phyloP scores from a whole-genome alignment of 2,113 vertebrate species.

The Athene cunicularia region DNA sequence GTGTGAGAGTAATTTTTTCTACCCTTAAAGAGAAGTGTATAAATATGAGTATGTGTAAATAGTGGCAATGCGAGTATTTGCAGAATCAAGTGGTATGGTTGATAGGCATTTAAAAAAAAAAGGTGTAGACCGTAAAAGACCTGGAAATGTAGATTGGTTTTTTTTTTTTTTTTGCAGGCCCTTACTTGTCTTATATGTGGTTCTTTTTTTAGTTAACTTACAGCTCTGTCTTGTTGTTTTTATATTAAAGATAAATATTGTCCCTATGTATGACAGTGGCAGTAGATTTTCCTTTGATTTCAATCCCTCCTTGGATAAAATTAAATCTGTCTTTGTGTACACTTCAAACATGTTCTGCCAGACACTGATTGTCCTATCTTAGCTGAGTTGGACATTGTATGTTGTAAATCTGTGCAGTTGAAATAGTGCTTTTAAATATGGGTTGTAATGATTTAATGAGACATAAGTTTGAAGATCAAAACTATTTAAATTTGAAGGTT shows the following conservation, averaged over 20 bases:
- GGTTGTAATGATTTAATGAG: constrained; percentile 20
- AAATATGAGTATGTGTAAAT: background rate
- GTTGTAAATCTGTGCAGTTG: background rate
- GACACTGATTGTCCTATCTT: background rate
- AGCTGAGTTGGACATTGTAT: background rate
- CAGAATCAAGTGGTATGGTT: background rate
- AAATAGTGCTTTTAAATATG: constrained; percentile 17
- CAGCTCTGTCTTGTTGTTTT: background rate
- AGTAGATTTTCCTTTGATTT: background rate
- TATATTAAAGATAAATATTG: background rate
- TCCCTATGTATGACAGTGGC: background rate
- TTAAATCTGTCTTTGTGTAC: background rate
- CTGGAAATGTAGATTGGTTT: background rate
- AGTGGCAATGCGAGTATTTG: background rate
- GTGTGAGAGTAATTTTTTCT: background rate
- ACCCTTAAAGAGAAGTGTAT: background rate
- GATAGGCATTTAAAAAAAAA: background rate
- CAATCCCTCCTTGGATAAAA: background rate
- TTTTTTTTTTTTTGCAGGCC: background rate
- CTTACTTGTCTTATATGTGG: background rate
- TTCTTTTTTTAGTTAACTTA: background rate
- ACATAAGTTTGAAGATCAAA: constrained; percentile 30
- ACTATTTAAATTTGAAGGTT: background rate
- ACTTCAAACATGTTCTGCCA: background rate
- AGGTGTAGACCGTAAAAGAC: background rate